Percentiles rank a stretch among this genome's conserved stretches.
These are phyloP conservation scores for Tauraco hartlaubi DNA, from an alignment of 2,797 vertebrate species.

Conservation along the genomic window DNA sequence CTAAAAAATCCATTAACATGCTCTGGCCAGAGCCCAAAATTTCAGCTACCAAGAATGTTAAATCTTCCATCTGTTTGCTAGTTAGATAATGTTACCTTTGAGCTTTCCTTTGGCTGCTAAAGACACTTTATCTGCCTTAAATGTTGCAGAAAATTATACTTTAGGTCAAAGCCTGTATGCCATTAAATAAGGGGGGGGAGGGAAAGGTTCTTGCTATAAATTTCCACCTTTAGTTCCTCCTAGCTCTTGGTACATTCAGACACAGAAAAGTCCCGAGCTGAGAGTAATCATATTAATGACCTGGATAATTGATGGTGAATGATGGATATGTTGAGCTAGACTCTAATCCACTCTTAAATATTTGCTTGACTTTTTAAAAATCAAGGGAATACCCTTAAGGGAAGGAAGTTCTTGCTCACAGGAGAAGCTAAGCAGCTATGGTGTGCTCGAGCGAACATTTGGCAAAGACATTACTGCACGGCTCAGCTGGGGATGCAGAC, in stretches of 20 bases:
- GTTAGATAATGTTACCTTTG: slow-evolving; percentile 78
- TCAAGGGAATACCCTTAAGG: slow-evolving; percentile 61
- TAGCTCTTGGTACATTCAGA: slow-evolving; percentile 28
- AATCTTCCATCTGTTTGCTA: slow-evolving; percentile 76
- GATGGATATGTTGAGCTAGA: slow-evolving; percentile 66
- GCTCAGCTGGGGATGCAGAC: slow-evolving; percentile 37
- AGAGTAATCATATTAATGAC: slow-evolving; percentile 63
- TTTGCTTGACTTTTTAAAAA: slow-evolving; percentile 65
- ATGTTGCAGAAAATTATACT: slow-evolving; percentile 79
- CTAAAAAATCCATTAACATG: slow-evolving; percentile 75
- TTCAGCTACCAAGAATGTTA: slow-evolving; percentile 75
- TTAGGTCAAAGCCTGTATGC: slow-evolving; percentile 69
- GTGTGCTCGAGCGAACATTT: slow-evolving; percentile 24
- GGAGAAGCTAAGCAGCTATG: slow-evolving; percentile 19
- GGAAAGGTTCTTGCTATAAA: slow-evolving; percentile 49
- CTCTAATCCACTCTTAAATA: slow-evolving; percentile 73
- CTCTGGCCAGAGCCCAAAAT: slow-evolving; percentile 61
- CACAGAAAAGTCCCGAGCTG: slow-evolving; percentile 18
- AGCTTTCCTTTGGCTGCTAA: slow-evolving; percentile 76
- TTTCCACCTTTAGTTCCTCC: slow-evolving; percentile 55
- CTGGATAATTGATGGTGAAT: slow-evolving; percentile 69
- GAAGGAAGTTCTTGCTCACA: slow-evolving; percentile 56
- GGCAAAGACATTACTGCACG: slow-evolving; percentile 36
- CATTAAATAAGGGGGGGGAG: slow-evolving; percentile 42
- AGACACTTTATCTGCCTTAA: slow-evolving; percentile 77